Base-by-base conservation (phyloP, 2,888 invertebrate genomes). In the Eilema depressum region DNA sequence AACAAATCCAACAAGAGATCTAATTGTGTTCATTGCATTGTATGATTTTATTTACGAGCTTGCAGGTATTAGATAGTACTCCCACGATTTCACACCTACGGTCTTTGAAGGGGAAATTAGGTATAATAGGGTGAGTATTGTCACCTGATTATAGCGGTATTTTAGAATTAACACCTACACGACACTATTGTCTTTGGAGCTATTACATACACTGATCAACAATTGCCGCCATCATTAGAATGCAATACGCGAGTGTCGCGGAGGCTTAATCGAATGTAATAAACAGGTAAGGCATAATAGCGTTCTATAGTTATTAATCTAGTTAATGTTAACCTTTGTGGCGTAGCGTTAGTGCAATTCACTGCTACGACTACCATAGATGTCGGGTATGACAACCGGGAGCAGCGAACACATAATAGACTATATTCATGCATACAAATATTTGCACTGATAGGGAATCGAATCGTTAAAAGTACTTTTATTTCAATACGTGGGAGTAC, bases 1-100 rank as follows among this genome's bases (percentile, higher is more conserved):
- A 14, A 57, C 17, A 57, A 57, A 25, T 57, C 14, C 59, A 59
- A 59, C 59, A 14, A 59, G 26, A 26, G 59, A 59, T 59, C 26
- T 26, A 26, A 59, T 57, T 25, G 57, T 26, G 17, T 59, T 59
- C 28, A 59, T 25, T 26, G 59, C 59, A 59, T 61, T 61, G 61
- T 61, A n/a, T 61, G n/a, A 28, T 10, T 61, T 33, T 59, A 59
- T 59, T 59, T 28, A 59, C 8, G 28, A 17, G 26, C 17, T 5
- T 26, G 20, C 7, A 28, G 17, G 14, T 59, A 59, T 59, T 47
- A n/a, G 53, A 2, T 53, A 20, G 47, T 5, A 59, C 59, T 26
- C 59, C 59, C 59, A 28, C 59, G 59, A 28, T 14, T 20, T 25
- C 25, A 14, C 59, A 26, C 59, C 59, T 59, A 59, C 59, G 59